Evolutionary conservation across 2,888 invertebrate species (phyloP), one percentile per base, ranked within the genome.

Genomic region (Troides aeacus): DNA sequence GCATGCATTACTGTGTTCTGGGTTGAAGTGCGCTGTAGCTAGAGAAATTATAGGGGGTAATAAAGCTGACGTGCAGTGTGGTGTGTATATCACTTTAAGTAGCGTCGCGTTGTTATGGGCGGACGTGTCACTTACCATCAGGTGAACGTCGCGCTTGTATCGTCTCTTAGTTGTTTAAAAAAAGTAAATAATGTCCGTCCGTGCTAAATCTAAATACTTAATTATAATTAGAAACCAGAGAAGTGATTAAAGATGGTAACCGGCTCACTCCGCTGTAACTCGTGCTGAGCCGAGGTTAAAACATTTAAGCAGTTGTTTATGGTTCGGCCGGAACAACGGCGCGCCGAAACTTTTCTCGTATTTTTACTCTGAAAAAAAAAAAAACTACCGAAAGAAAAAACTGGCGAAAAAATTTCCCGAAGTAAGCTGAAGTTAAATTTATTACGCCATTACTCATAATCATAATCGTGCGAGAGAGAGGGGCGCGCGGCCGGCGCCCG

Each of bases 401-500:
- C 67, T 66, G 72, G 71, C 71, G 63, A 73, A 77, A 73, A 72
- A 78, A 76, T 77, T 75, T 76, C 76, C 71, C 72, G 73, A 76
- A 76, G 74, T 76, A 76, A 74, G 75, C 76, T 77, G 75, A 76
- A 78, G 76, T 78, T 77, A 76, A 79, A 78, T 79, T 78, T 79
- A 86, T 79, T 78, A 77, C 77, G 71, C 80, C 77, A 87, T 88
- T 84, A 83, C 78, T 87, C 84, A 85, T 84, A 85, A 83, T 84
- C 81, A 85, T 84, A 81, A 84, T 83, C 81, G 82, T 81, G 75
- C 63, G 77, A 81, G 74, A 57, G 79, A 78, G 80, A 79, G 69
- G 74, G 72, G 68, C 69, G 73, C 73, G 42, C 79, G 77, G 81
- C 79, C 66, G 62, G 58, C n/a, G 5, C 62, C 36, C n/a, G 42